These are phyloP conservation scores for Agrochola circellaris DNA, from an alignment of 2,888 invertebrate genomes.

Conservation along the genomic window DNA sequence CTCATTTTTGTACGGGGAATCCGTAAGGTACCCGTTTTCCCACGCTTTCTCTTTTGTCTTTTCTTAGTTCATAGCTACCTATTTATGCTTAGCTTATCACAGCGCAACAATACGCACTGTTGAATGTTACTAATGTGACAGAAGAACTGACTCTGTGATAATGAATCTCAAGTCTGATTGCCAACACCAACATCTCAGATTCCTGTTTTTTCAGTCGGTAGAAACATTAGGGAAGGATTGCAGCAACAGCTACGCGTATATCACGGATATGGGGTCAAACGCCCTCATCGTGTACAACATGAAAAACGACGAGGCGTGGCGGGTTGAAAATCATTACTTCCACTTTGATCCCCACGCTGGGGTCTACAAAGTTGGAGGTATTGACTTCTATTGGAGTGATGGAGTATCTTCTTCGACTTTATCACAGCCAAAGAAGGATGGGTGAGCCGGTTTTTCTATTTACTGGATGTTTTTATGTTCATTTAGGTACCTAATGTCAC, in stretches of 20 bases:
- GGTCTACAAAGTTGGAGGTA: conserved; percentile 93
- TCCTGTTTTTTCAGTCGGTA: conserved; percentile 87
- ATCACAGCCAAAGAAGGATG: conserved; percentile 86
- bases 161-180: not conserved
- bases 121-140: not conserved
- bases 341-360: conserved; percentile 94
- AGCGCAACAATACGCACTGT: no score
- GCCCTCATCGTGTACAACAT: conserved; percentile 94
- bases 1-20: no score
- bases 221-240: conserved; percentile 92
- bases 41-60: no score
- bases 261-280: conserved; percentile 94
- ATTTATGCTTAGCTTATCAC: no score
- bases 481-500: not conserved
- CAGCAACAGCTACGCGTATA: conserved; percentile 90
- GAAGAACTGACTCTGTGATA: not conserved
- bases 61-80: no score
- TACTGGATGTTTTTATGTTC: not conserved
- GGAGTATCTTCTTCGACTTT: conserved; percentile 94
- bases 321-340: conserved; percentile 94
- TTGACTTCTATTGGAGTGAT: conserved; percentile 95
- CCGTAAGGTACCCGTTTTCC: no score
- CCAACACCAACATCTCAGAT: not conserved
- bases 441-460: conserved; percentile 71
- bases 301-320: conserved; percentile 92